A percentile compares a stretch with the other conserved stretches of the same genome.
phyloP scores from a whole-genome alignment of 2,797 vertebrate genomes.

The Gallinago nigripennis region DNA sequence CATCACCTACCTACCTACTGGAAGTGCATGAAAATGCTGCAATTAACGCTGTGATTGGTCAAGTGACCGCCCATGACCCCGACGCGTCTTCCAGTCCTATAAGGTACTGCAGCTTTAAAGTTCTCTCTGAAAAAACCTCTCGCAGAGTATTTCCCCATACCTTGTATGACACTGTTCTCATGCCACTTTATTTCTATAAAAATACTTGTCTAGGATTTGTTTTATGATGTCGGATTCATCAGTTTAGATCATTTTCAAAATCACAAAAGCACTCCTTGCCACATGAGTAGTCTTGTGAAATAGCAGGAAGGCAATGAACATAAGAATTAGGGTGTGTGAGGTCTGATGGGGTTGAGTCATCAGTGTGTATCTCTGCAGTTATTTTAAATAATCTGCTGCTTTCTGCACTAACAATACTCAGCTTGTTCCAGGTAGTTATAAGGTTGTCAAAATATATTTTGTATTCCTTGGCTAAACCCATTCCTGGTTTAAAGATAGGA shows the following conservation, averaged over 20 bases:
- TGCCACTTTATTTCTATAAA: neutral
- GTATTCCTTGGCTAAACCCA: neutral
- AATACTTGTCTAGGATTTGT: neutral
- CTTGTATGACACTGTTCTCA: neutral
- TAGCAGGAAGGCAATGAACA: neutral
- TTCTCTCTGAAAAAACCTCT: neutral
- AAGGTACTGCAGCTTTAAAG: conserved; percentile 80
- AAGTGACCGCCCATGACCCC: conserved; percentile 90
- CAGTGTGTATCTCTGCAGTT: neutral
- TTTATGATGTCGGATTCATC: neutral
- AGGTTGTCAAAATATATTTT: neutral
- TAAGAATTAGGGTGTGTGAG: neutral
- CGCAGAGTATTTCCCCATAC: neutral
- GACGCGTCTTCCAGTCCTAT: conserved; percentile 86
- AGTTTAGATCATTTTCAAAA: neutral
- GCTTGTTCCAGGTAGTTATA: conserved; percentile 1
- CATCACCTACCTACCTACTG: conserved; percentile 86
- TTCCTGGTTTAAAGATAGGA: neutral
- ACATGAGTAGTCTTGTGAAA: neutral
- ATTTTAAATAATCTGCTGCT: conserved; percentile 45
- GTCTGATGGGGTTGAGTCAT: neutral
- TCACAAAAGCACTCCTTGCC: neutral
- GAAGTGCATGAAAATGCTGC: conserved; percentile 94
- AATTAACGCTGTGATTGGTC: conserved; percentile 90
- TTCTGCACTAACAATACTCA: neutral